Conservation (phyloP, 2,888 invertebrate species). For the Mayetiola destructor region DNA sequence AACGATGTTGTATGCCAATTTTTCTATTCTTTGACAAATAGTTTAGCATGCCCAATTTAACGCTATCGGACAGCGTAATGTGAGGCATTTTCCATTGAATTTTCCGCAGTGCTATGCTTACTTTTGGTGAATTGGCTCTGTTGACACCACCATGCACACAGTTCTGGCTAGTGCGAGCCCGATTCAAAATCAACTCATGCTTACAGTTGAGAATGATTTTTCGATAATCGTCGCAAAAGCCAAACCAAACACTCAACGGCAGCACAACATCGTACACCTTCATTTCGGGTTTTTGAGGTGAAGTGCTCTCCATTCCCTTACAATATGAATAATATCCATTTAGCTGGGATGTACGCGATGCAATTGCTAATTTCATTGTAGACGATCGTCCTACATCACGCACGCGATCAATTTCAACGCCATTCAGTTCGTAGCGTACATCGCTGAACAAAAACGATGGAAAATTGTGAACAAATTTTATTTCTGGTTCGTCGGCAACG, state of each 20-base stretch:
- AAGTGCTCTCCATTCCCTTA: not conserved
- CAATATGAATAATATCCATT: not conserved
- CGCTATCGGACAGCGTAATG: not conserved
- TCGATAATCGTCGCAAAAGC: conserved; percentile 29
- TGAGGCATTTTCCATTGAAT: conserved; percentile 21
- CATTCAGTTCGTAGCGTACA: conserved; percentile 28
- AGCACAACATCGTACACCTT: conserved; percentile 24
- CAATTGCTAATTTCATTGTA: conserved; percentile 24
- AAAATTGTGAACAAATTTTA: not conserved
- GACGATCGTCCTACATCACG: conserved; percentile 26
- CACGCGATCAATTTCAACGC: conserved; percentile 25
- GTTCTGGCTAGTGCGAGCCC: conserved; percentile 24
- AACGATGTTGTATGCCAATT: not conserved
- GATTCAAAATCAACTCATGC: conserved; percentile 28
- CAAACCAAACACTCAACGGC: conserved; percentile 26
- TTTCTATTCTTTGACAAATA: not conserved
- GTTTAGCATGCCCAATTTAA: not conserved
- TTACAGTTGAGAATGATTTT: conserved; percentile 29
- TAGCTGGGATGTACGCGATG: not conserved
- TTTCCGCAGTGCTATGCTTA: conserved; percentile 18
- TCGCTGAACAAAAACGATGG: conserved; percentile 25
- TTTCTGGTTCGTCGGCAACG: conserved; percentile 15
- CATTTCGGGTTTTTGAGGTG: conserved; percentile 16
- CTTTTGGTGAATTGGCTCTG: conserved; percentile 13
- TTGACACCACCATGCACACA: conserved; percentile 15